phyloP scores from a whole-genome alignment of 2,797 vertebrate genomes.

The Epinephelus awoara region DNA sequence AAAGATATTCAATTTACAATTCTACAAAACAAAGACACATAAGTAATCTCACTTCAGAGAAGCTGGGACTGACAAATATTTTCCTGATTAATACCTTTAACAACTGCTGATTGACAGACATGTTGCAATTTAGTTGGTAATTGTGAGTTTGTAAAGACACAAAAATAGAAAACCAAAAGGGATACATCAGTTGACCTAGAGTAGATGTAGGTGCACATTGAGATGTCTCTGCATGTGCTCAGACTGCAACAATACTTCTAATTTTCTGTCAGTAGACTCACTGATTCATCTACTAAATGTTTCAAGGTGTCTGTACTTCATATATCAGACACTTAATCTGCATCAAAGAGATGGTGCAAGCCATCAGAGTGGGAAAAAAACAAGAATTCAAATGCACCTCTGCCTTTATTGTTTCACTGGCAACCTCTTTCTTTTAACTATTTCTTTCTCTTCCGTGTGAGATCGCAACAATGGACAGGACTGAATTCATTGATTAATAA shows the following conservation, averaged over 20 bases:
- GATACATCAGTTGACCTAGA: not conserved
- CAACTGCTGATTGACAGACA: not conserved
- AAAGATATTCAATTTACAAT: not conserved
- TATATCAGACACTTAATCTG: not conserved
- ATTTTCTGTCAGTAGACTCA: not conserved
- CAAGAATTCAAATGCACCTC: not conserved
- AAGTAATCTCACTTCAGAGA: not conserved
- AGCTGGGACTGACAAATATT: not conserved
- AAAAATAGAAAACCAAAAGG: not conserved
- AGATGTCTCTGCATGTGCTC: slow-evolving; percentile 5
- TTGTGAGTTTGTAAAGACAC: not conserved
- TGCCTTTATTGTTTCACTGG: not conserved
- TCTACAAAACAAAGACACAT: not conserved
- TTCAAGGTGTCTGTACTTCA: not conserved
- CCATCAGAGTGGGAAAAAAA: not conserved
- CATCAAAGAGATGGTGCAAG: not conserved
- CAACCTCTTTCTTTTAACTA: slow-evolving; percentile 5
- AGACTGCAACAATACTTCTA: not conserved
- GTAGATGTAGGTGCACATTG: not conserved
- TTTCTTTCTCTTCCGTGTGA: not conserved
- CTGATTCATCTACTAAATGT: not conserved
- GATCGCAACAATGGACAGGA: not conserved
- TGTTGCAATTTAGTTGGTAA: not conserved
- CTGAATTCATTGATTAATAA: not conserved
- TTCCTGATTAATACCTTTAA: not conserved